Conservation (phyloP, 2,888 invertebrate genomes). For the Gandaritis pyraliata region DNA sequence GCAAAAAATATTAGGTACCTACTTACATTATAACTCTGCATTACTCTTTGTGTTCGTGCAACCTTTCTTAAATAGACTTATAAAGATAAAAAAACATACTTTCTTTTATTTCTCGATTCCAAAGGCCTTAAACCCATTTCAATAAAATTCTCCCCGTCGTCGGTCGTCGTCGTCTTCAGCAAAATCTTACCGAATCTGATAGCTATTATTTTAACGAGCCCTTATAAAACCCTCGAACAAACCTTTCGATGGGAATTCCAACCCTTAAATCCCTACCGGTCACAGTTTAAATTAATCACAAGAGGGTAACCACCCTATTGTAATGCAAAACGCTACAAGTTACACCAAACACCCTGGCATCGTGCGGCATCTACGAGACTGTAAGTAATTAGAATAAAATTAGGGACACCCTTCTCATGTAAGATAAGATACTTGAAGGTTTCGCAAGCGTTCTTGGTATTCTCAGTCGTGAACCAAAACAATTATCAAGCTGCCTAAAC, state of each 20-base stretch:
- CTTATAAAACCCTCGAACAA: conserved; percentile 15
- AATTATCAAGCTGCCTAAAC: too few relatives aligned
- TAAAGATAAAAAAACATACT: too few relatives aligned
- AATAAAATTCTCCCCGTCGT: conserved; percentile 6
- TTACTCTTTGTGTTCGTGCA: too few relatives aligned
- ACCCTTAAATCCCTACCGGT: conserved; percentile 22
- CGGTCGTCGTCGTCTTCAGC: not conserved
- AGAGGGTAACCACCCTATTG: conserved; percentile 32
- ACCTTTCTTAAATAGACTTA: too few relatives aligned
- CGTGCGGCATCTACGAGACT: conserved; percentile 2
- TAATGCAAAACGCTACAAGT: conserved; percentile 31
- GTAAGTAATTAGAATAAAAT: conserved; percentile 24
- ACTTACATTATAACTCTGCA: too few relatives aligned
- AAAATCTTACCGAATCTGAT: conserved; percentile 10
- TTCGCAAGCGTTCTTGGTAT: not conserved
- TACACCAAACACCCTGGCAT: conserved; percentile 17
- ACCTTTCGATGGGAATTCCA: conserved; percentile 18
- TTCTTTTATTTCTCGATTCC: too few relatives aligned
- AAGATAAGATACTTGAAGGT: not conserved
- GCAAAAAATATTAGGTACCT: too few relatives aligned
- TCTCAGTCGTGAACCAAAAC: too few relatives aligned
- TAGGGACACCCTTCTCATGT: conserved; percentile 9
- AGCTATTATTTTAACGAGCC: conserved; percentile 20
- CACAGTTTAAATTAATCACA: conserved; percentile 33
- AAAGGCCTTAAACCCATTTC: not conserved